Percentiles rank a stretch among this genome's conserved stretches.
Conservation (phyloP, 2,113 vertebrate species). For the Tonatia bakeri region DNA sequence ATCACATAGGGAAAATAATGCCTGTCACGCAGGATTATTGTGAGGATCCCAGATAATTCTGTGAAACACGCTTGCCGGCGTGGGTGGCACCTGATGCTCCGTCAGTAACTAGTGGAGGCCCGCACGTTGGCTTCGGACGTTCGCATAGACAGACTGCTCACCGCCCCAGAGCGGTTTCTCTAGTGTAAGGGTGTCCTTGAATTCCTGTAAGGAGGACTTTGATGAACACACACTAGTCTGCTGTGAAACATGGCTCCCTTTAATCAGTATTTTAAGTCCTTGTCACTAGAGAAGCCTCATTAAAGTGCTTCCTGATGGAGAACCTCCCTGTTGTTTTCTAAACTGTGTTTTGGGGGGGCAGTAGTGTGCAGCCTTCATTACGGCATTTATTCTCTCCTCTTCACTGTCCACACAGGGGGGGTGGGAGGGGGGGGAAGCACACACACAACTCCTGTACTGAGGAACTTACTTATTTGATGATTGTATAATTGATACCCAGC, state of each 20-base stretch:
- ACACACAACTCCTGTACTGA: not conserved
- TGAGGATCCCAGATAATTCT: not conserved
- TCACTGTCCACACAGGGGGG: not conserved
- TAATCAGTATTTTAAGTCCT: not conserved
- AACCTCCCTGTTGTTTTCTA: not conserved
- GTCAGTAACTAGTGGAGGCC: not conserved
- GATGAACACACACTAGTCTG: not conserved
- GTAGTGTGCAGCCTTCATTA: not conserved
- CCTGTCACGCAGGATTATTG: rapidly evolving
- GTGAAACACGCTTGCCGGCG: not conserved
- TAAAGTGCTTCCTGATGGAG: not conserved
- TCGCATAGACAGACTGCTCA: not conserved
- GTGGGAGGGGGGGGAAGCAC: not conserved
- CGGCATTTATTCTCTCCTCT: not conserved
- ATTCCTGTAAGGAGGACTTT: not conserved
- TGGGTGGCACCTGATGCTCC: not conserved
- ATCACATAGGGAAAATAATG: not conserved
- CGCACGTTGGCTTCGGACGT: not conserved
- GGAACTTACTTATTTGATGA: conserved; percentile 12
- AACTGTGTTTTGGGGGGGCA: not conserved
- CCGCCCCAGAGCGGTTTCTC: not conserved
- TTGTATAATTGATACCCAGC: not conserved
- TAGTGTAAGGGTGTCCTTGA: not conserved
- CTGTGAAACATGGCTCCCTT: not conserved
- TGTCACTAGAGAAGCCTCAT: not conserved